Evolutionary conservation across 2,797 vertebrate species (phyloP), one percentile per base, ranked within the genome.

Genomic region (Threskiornis aethiopicus): DNA sequence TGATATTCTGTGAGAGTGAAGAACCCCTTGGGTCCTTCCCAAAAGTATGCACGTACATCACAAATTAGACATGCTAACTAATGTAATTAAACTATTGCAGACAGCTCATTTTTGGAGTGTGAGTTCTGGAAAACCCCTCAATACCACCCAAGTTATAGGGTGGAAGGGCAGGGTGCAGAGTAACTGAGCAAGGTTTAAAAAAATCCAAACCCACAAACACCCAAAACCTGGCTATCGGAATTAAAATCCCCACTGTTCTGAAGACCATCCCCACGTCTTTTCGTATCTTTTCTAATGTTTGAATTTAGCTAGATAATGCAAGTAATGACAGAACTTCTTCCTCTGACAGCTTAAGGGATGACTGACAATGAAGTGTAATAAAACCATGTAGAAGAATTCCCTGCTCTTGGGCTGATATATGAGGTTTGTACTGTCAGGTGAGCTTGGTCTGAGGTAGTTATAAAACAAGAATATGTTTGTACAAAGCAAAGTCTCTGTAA

Each of bases 401-500:
- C 90, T 95, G 44, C 87, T 96, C 57, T 87, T 94, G 39, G 69
- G 73, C 64, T 72, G 59, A 42, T 80, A 61, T 81, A 70, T 86
- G 89, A 78, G 75, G 58, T 84, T 91, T 71, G 26, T 26, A 46
- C 51, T 62, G 51, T 71, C 82, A 77, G 37, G 87, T 92, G 81
- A 66, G 65, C 65, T 96, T 64, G 20, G 79, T 96, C 73, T 93
- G 65, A 41, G 54, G 87, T 70, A 91, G 49, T 88, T 84, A 69
- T 52, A 29, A 57, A 94, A n/a, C 7, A 57, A 87, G 26, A 92
- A 49, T 82, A 79, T 86, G 87, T 94, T 91, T 59, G 22, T 78
- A 52, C 9, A 91, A 87, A 94, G 76, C 15, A 93, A 96, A 84
- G 47, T 37, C 47, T 87, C 26, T 65, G 82, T 70, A 94, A 97